Conservation (phyloP, 2,888 invertebrate species). For the Folsomia candida region DNA sequence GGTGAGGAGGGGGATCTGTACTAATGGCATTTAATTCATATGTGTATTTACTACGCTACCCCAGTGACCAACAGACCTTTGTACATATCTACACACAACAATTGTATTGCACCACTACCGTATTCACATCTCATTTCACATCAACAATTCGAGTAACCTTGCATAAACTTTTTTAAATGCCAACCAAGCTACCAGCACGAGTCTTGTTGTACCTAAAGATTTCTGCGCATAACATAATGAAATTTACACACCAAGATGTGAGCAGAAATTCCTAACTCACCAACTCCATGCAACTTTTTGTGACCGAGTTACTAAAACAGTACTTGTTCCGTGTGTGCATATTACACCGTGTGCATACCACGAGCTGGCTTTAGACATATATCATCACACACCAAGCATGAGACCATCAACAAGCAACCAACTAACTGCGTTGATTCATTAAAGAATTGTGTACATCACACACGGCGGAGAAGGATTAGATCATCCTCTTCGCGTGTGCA, state of each 20-base stretch:
- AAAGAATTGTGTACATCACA: background rate
- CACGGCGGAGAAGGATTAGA: background rate
- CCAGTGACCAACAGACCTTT: background rate
- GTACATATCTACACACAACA: background rate
- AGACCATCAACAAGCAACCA: background rate
- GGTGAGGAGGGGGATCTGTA: background rate
- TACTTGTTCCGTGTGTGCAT: background rate
- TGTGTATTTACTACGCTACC: background rate
- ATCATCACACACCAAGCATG: background rate
- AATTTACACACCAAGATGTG: background rate
- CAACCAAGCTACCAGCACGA: background rate
- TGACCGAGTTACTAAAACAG: background rate
- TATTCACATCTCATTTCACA: background rate
- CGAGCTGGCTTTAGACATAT: background rate
- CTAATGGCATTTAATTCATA: background rate
- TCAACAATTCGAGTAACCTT: conserved; percentile 3
- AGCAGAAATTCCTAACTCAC: background rate
- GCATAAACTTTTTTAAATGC: background rate
- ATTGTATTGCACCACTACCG: background rate
- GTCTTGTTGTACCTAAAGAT: background rate
- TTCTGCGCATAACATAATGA: conserved; percentile 6
- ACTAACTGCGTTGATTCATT: background rate
- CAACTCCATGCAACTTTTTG: background rate
- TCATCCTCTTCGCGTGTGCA: background rate
- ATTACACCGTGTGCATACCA: no score